Conservation (phyloP, 2,888 invertebrate species). For the Chloromyia formosa region DNA sequence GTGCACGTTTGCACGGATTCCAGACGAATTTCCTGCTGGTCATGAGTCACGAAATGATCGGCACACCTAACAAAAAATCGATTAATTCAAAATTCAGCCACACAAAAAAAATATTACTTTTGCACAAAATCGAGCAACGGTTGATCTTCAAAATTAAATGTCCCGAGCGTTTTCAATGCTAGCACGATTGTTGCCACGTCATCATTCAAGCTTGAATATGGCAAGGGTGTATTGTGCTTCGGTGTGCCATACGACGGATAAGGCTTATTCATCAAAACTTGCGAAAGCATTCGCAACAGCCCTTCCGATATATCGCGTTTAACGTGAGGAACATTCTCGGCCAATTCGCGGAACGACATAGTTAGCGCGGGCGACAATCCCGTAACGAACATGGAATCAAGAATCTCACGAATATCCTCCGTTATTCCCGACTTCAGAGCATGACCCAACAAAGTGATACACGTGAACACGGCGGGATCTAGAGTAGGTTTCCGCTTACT, state of each 20-base stretch:
- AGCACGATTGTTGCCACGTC: conserved; percentile 88
- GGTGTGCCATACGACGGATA: conserved; percentile 80
- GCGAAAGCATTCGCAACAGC: conserved; percentile 87
- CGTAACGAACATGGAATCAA: conserved; percentile 92
- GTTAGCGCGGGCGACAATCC: conserved; percentile 91
- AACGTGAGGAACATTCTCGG: conserved; percentile 84
- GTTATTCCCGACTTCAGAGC: conserved; percentile 83
- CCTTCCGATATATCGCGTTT: conserved; percentile 93
- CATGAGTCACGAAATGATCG: conserved; percentile 88
- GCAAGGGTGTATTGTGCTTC: conserved; percentile 65
- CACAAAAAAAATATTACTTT: conserved; percentile 57
- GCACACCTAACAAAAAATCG: conserved; percentile 80
- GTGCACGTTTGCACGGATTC: conserved; percentile 96
- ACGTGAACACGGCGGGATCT: conserved; percentile 92
- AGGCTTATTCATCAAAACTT: conserved; percentile 88
- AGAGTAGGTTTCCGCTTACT: conserved; percentile 77
- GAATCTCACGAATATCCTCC: conserved; percentile 80
- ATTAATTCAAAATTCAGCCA: too few species aligned
- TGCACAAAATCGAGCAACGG: conserved; percentile 91
- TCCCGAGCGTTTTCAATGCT: conserved; percentile 91
- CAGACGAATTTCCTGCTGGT: conserved; percentile 88
- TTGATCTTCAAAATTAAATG: conserved; percentile 90
- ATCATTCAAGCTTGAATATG: conserved; percentile 57
- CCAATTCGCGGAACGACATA: conserved; percentile 89
- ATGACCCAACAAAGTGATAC: conserved; percentile 89